A percentile compares a stretch with the other conserved stretches of the same genome.
Conservation (phyloP, 2,888 invertebrate species). For the Lepidonotus clava region DNA sequence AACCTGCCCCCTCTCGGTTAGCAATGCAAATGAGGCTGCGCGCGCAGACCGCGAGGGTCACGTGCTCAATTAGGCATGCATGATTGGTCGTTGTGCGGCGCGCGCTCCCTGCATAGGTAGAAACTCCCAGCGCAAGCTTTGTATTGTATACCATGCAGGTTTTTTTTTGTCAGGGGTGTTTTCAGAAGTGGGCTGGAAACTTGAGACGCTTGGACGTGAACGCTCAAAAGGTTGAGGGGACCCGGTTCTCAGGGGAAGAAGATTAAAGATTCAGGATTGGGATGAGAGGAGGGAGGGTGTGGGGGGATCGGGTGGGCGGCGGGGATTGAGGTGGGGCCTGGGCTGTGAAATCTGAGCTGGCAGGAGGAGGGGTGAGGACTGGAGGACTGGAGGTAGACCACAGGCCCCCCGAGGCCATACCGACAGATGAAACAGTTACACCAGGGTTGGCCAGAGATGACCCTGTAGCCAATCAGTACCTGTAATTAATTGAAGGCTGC, state of each 20-base stretch:
- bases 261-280: constrained; percentile 23
- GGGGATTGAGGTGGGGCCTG: no score
- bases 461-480: no score
- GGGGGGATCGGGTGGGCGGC: background rate
- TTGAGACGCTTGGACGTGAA: background rate
- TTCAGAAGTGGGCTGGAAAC: background rate
- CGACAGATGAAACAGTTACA: no score
- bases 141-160: no score
- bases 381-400: no score
- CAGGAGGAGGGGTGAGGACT: background rate
- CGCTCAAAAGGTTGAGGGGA: constrained; percentile 12
- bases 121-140: background rate
- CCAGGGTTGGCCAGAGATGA: no score
- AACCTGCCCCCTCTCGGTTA: background rate
- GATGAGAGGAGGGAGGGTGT: background rate
- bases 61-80: background rate
- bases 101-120: background rate
- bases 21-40: background rate
- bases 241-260: background rate
- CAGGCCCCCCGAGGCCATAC: no score
- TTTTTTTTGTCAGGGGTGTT: background rate
- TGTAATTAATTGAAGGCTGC: no score
- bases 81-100: background rate
- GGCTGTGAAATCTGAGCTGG: background rate
- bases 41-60: background rate